Base-by-base conservation (phyloP, 2,797 vertebrate genomes). In the Balearica regulorum region DNA sequence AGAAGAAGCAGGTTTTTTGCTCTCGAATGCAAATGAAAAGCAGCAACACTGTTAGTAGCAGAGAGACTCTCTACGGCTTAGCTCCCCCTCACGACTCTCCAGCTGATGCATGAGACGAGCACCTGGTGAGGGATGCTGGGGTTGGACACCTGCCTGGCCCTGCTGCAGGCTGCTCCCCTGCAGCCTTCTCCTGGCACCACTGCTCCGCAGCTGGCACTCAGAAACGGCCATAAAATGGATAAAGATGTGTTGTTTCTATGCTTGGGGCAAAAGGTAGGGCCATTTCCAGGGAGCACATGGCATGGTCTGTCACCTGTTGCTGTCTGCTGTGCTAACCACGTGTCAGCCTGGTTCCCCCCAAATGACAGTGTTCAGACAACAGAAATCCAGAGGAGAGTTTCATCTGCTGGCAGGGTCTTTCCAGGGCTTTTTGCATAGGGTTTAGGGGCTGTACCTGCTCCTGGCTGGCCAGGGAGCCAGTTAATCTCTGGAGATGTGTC, bases 231-330 rank as follows among this genome's bases (percentile, higher is more conserved):
- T 37, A 39, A 71, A 68, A 37, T 15, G 10, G 31, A 10, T 2
- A 39, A 87, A 57, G n/a, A 44, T 28, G 20, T 39, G 48, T 15
- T 49, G 16, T 44, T 87, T 21, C 37, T 41, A 18, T 35, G 33
- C 64, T 58, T 5, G 49, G 65, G 65, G n/a, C 64, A 37, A 85
- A 43, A 80, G 43, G 28, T 53, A 81, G 54, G 16, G 11, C 6
- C 20, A 11, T 66, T 81, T n/a, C 61, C 35, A 41, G 17, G 72
- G 60, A 85, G 16, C 31, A 31, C 0, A 0, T 3, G 11, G 11
- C 43, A 46, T 0, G 2, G 31, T 22, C 10, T 73, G 65, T 39
- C 65, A 70, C 43, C 39, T 0, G 0, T 64, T 71, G 65, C 58
- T 62, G 14, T 14, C 31, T 68, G 61, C 51, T 17, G 13, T 24